Percentiles rank a stretch among this genome's conserved stretches.
Conservation (phyloP, 2,888 invertebrate genomes). For the Brassicogethes aeneus region DNA sequence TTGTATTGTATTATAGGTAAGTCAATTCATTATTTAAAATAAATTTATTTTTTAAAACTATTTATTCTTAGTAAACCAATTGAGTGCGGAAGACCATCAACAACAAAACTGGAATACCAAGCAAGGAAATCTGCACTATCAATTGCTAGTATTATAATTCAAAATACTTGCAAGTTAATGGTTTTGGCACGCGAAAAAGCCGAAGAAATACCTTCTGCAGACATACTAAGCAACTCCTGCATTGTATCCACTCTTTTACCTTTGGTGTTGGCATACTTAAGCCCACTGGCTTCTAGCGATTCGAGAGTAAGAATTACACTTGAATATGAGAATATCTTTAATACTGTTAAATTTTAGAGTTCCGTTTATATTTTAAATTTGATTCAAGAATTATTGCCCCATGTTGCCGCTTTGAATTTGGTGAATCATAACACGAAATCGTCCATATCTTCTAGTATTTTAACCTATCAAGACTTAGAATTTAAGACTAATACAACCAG, state of each 20-base stretch:
- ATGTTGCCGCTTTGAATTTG: conserved; percentile 78
- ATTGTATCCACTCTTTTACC: conserved; percentile 71
- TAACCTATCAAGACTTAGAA: conserved; percentile 28
- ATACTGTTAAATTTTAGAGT: conserved; percentile 47
- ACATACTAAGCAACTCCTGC: conserved; percentile 51
- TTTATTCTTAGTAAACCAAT: conserved; percentile 33
- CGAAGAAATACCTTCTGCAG: conserved; percentile 47
- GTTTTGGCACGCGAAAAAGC: conserved; percentile 65
- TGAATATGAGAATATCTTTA: conserved; percentile 3
- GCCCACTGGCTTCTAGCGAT: conserved; percentile 72
- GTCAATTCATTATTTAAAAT: conserved; percentile 9
- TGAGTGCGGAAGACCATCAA: conserved; percentile 34
- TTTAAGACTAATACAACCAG: conserved; percentile 55
- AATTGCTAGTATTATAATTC: conserved; percentile 69
- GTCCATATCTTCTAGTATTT: conserved; percentile 22
- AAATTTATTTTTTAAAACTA: background rate
- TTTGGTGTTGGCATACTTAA: conserved; percentile 74
- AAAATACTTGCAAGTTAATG: conserved; percentile 67
- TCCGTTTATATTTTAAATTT: conserved; percentile 77
- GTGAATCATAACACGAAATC: conserved; percentile 38
- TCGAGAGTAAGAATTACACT: conserved; percentile 53
- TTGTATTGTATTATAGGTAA: conserved; percentile 80
- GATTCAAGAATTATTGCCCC: conserved; percentile 81
- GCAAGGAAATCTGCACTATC: conserved; percentile 62
- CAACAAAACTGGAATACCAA: conserved; percentile 42